A percentile compares a stretch with the other conserved stretches of the same genome.
Evolutionary conservation across 2,888 invertebrate genomes (phyloP).

Genomic region (Caenorhabditis afra): DNA sequence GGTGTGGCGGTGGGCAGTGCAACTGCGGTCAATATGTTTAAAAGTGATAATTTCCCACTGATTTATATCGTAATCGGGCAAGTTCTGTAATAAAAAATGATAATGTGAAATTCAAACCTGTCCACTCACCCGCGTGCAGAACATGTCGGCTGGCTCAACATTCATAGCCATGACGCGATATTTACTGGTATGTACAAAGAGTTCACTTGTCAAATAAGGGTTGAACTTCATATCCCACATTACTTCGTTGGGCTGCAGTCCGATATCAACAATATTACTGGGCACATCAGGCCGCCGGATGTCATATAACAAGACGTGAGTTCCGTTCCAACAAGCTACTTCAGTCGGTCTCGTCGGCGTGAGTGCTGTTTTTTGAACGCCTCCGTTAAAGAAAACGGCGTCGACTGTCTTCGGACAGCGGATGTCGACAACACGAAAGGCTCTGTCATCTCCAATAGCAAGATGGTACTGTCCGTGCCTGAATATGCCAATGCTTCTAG

Average conservation of each 20-base stretch:
- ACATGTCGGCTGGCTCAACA: conserved; percentile 13
- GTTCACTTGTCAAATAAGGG: conserved; percentile 42
- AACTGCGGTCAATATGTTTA: conserved; percentile 53
- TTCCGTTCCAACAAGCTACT: conserved; percentile 41
- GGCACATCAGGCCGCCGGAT: conserved; percentile 42
- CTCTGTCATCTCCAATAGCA: conserved; percentile 39
- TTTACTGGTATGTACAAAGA: conserved; percentile 47
- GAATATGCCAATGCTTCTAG: background rate
- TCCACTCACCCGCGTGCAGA: conserved; percentile 5
- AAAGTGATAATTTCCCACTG: conserved; percentile 42
- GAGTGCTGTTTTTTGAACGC: conserved; percentile 38
- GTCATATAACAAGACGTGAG: conserved; percentile 39
- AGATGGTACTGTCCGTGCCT: conserved; percentile 35
- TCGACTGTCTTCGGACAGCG: conserved; percentile 36
- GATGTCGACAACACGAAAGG: conserved; percentile 42
- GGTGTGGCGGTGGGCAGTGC: conserved; percentile 22
- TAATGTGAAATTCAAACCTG: background rate
- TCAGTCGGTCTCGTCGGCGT: conserved; percentile 22
- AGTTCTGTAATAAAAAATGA: background rate
- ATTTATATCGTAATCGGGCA: conserved; percentile 1
- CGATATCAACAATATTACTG: conserved; percentile 15
- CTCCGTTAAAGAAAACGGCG: conserved; percentile 43
- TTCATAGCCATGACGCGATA: conserved; percentile 22
- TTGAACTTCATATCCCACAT: conserved; percentile 48
- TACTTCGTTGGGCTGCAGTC: background rate